These are phyloP conservation scores for Ricordea florida DNA, from an alignment of 92 coral and sea anemone genomes.

Conservation along the genomic window DNA sequence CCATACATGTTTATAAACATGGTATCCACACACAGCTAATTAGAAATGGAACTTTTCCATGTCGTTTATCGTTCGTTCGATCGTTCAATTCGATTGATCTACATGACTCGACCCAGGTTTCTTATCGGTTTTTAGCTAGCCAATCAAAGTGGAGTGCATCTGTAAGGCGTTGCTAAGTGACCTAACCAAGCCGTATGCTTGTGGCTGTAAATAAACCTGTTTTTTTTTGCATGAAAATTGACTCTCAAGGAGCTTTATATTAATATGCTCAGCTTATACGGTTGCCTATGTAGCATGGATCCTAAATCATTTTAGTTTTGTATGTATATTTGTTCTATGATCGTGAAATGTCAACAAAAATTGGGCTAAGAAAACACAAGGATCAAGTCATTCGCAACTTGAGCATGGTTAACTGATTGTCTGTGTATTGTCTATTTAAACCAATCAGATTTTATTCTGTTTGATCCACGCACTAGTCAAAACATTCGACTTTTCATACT, in stretches of 20 bases:
- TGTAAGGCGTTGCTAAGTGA: not conserved
- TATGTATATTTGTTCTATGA: not conserved
- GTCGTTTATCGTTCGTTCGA: no score
- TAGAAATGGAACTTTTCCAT: not conserved
- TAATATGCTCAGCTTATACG: not conserved
- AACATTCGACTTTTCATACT: no score
- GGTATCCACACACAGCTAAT: constrained; percentile 1
- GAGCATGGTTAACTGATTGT: not conserved
- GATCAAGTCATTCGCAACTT: not conserved
- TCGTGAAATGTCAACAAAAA: not conserved
- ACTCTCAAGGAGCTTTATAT: not conserved
- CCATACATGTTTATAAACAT: not conserved
- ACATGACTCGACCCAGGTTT: not conserved
- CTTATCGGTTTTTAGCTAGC: not conserved
- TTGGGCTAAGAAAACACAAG: not conserved
- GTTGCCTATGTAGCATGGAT: no score
- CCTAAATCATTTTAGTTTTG: not conserved
- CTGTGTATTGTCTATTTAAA: not conserved
- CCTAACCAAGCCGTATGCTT: not conserved
- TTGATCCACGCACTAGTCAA: not conserved
- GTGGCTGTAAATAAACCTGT: not conserved
- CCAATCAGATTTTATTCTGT: not conserved
- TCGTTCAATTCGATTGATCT: not conserved
- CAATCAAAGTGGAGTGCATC: not conserved
- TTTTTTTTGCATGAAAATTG: not conserved